These are phyloP conservation scores for Phorcus lineatus DNA, from an alignment of 2,888 invertebrate genomes.

Conservation along the genomic window DNA sequence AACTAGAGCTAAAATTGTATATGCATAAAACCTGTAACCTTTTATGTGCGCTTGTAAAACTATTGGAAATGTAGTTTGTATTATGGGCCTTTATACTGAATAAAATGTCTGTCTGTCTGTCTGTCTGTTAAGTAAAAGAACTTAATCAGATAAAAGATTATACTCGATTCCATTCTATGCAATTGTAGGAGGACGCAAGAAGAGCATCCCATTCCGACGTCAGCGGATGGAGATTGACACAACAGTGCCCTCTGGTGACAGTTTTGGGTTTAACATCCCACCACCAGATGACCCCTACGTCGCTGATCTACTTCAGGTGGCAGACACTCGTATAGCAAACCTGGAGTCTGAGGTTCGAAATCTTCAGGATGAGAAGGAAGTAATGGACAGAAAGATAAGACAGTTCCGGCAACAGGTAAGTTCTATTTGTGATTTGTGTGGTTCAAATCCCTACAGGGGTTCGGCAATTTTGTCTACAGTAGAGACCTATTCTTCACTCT, in stretches of 20 bases:
- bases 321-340: conserved; percentile 72
- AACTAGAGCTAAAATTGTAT: no score
- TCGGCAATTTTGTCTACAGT: no score
- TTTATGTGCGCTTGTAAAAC: no score
- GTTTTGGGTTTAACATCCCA: conserved; percentile 43
- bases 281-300: conserved; percentile 72
- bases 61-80: no score
- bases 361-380: conserved; percentile 65
- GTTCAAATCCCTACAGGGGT: no score
- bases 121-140: no score
- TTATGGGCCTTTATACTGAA: no score
- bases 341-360: conserved; percentile 60
- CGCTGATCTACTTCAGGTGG: conserved; percentile 74
- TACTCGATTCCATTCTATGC: no score
- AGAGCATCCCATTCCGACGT: conserved; percentile 74
- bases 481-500: no score
- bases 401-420: conserved; percentile 73
- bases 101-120: no score
- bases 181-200: conserved; percentile 72
- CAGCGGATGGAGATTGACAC: conserved; percentile 75
- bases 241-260: conserved; percentile 58
- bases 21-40: no score
- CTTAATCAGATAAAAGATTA: no score
- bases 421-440: neutral
- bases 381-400: conserved; percentile 69